Evolutionary conservation across 2,888 invertebrate species (phyloP), one percentile per base, ranked within the genome.

Genomic region (Drosophila vallismaia): DNA sequence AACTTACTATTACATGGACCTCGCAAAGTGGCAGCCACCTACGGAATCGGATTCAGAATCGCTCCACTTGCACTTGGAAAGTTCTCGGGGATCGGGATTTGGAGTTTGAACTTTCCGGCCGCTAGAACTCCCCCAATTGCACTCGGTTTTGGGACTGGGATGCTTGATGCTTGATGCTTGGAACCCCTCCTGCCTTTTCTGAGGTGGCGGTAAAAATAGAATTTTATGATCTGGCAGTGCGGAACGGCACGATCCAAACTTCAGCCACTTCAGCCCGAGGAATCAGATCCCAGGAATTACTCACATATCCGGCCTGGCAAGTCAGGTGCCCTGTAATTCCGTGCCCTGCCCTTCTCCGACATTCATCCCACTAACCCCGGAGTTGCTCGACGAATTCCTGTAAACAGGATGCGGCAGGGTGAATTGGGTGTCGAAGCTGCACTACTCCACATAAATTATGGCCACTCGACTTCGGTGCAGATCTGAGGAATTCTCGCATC

Each of bases 1-100:
- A 31, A 19, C 40, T 51, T 29, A 44, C 19, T 28, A 7, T 49
- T 28, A 48, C 40, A 24, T 26, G 26, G 14, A 40, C 46, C 44
- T 33, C 59, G 81, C 80, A 79, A 82, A 83, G 83, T 87, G 83
- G 82, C 87, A 74, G 86, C 83, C 85, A 80, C 82, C 87, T 77
- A 72, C 69, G 71, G 75, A 77, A 76, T 74, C 64, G 70, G 73
- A 73, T 72, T 70, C 28, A 42, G 49, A 29, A 62, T 29, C 72
- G 85, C 69, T 72, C 76, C 69, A 64, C 75, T 75, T 86, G 80
- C 84, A 59, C 85, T 84, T 80, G 78, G 59, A 72, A 74, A 53
- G 44, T 54, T 54, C 46, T 33, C 33, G 64, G 46, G 14, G 53
- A 54, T 62, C 38, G 31, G 55, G 60, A 60, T 55, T 69, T 60